A percentile compares a stretch with the other conserved stretches of the same genome.
Evolutionary conservation across 2,113 vertebrate species (phyloP).

Genomic region (Scartelaos histophorus): DNA sequence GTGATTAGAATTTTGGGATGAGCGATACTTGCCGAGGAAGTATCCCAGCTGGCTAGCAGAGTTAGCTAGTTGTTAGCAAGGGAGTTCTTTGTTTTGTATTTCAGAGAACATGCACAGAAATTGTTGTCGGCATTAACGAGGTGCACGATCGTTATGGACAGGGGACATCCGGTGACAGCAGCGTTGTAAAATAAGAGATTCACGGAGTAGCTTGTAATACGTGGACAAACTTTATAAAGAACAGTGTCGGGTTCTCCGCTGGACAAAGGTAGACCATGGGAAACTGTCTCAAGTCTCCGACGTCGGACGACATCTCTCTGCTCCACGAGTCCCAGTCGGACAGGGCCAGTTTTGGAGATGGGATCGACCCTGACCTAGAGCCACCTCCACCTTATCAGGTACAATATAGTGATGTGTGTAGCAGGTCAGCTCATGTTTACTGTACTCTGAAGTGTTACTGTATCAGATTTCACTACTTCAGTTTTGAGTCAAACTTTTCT

Average conservation of each 20-base stretch:
- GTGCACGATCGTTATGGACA: constrained; percentile 17
- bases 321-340: constrained; percentile 93
- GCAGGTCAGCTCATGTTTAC: not conserved
- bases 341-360: constrained; percentile 88
- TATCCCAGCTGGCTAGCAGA: constrained; percentile 49
- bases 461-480: not conserved
- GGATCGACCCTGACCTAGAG: constrained; percentile 89
- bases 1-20: constrained; percentile 33
- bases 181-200: constrained; percentile 10
- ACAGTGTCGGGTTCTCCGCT: constrained; percentile 14
- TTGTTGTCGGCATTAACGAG: not conserved
- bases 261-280: constrained; percentile 80
- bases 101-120: constrained; percentile 43
- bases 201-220: constrained; percentile 1
- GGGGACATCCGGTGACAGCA: not conserved
- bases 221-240: constrained; percentile 41
- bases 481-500: not conserved
- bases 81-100: constrained; percentile 69
- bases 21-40: constrained; percentile 48
- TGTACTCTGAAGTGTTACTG: not conserved
- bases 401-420: not conserved
- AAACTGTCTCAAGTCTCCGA: constrained; percentile 93
- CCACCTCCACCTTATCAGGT: constrained; percentile 95
- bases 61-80: constrained; percentile 58
- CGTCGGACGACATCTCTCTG: constrained; percentile 91